Evolutionary conservation across 2,888 invertebrate species (phyloP).

Genomic region (Selenia dentaria): DNA sequence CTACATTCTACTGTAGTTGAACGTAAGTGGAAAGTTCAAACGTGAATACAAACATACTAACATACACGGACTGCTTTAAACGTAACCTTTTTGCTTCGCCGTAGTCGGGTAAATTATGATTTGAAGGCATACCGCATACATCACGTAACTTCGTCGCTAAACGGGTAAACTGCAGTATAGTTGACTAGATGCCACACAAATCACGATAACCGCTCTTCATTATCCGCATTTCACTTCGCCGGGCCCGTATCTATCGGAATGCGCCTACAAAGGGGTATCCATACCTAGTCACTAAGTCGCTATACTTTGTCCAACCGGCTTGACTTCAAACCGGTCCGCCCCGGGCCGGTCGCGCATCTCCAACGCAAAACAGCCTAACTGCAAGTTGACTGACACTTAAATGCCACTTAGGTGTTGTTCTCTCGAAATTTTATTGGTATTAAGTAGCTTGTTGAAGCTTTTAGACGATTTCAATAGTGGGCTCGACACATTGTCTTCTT

Average conservation of each 20-base stretch:
- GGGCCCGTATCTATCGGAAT: constrained; percentile 78
- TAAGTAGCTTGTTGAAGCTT: constrained; percentile 71
- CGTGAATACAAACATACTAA: too few species aligned
- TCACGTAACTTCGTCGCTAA: constrained; percentile 23
- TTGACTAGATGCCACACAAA: constrained; percentile 69
- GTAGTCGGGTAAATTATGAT: too few species aligned
- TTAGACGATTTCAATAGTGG: constrained; percentile 46
- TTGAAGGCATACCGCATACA: too few species aligned
- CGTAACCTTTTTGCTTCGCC: too few species aligned
- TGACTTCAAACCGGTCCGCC: constrained; percentile 61
- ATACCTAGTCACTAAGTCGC: constrained; percentile 65
- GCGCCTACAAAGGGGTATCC: constrained; percentile 76
- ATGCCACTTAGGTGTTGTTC: constrained; percentile 78
- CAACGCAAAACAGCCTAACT: constrained; percentile 60
- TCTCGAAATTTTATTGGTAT: constrained; percentile 76
- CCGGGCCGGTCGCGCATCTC: constrained; percentile 43
- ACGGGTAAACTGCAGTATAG: constrained; percentile 31
- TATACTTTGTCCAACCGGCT: constrained; percentile 79
- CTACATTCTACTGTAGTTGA: too few species aligned
- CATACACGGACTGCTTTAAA: too few species aligned
- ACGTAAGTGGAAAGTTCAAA: too few species aligned
- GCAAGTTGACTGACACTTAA: constrained; percentile 82
- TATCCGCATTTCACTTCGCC: constrained; percentile 70
- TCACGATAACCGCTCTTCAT: constrained; percentile 80
- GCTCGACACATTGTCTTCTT: constrained; percentile 23